These are phyloP conservation scores for Formica exsecta DNA, from an alignment of 1,140 invertebrate genomes.

Conservation along the genomic window DNA sequence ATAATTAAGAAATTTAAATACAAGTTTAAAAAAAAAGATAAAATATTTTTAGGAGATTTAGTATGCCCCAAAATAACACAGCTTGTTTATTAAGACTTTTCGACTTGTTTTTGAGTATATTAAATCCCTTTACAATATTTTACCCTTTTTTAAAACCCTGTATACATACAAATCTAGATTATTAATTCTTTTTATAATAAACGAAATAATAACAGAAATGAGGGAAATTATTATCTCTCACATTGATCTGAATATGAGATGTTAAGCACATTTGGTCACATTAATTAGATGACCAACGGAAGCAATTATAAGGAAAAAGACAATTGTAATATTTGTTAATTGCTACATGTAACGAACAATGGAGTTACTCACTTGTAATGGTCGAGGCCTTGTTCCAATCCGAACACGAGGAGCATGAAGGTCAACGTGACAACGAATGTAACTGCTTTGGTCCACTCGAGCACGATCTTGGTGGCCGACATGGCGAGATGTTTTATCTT, in stretches of 20 bases:
- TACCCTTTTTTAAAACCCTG: too few species aligned
- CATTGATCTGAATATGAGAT: background rate
- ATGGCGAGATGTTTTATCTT: conserved; percentile 92
- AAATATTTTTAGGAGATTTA: too few species aligned
- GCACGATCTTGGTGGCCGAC: conserved; percentile 92
- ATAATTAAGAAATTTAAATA: background rate
- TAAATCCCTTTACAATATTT: too few species aligned
- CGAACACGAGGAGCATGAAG: conserved; percentile 91
- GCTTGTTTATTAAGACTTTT: too few species aligned
- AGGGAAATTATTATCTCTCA: background rate
- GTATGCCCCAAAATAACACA: too few species aligned
- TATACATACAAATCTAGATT: background rate
- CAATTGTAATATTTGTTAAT: background rate
- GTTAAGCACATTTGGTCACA: background rate
- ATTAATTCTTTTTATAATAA: background rate
- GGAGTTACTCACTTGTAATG: conserved; percentile 87
- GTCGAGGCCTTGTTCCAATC: conserved; percentile 91
- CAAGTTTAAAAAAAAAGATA: too few species aligned
- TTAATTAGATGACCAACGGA: background rate
- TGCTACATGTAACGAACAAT: background rate
- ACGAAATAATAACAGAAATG: background rate
- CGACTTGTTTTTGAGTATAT: too few species aligned
- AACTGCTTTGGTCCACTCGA: conserved; percentile 94
- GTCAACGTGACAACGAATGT: conserved; percentile 93
- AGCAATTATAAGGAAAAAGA: background rate